A percentile compares a stretch with the other conserved stretches of the same genome.
phyloP scores from a whole-genome alignment of 2,888 invertebrate species.

The Leptinotarsa tumamoca region DNA sequence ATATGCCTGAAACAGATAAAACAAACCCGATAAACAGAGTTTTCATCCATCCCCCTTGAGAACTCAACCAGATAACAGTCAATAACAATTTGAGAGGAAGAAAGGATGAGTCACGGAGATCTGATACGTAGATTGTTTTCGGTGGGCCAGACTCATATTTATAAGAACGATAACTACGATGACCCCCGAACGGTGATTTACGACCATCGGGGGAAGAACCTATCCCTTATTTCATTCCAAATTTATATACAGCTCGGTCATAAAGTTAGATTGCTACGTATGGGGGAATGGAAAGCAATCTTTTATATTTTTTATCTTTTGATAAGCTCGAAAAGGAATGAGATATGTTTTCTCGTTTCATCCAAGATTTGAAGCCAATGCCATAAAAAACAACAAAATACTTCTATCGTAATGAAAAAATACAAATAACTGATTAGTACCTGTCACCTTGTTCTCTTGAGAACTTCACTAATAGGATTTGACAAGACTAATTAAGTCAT shows the following conservation, averaged over 20 bases:
- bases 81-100: conserved; percentile 50
- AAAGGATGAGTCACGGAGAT: conserved; percentile 55
- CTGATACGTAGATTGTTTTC: conserved; percentile 51
- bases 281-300: conserved; percentile 36
- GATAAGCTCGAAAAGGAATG: neutral
- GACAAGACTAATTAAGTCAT: too few relatives aligned
- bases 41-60: conserved; percentile 28
- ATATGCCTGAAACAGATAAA: neutral
- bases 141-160: conserved; percentile 56
- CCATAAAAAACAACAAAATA: too few relatives aligned
- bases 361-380: too few relatives aligned
- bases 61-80: conserved; percentile 51
- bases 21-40: conserved; percentile 5
- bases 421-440: too few relatives aligned
- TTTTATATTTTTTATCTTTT: conserved; percentile 41
- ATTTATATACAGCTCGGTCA: conserved; percentile 50
- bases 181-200: conserved; percentile 63
- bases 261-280: conserved; percentile 48
- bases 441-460: too few relatives aligned
- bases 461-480: too few relatives aligned
- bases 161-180: conserved; percentile 60
- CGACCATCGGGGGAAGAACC: conserved; percentile 58
- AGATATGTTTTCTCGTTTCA: neutral
- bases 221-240: conserved; percentile 58
- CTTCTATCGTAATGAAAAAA: too few relatives aligned